Evolutionary conservation across 1,140 invertebrate genomes (phyloP), one percentile per base, ranked within the genome.

Genomic region (Spodoptera litura): DNA sequence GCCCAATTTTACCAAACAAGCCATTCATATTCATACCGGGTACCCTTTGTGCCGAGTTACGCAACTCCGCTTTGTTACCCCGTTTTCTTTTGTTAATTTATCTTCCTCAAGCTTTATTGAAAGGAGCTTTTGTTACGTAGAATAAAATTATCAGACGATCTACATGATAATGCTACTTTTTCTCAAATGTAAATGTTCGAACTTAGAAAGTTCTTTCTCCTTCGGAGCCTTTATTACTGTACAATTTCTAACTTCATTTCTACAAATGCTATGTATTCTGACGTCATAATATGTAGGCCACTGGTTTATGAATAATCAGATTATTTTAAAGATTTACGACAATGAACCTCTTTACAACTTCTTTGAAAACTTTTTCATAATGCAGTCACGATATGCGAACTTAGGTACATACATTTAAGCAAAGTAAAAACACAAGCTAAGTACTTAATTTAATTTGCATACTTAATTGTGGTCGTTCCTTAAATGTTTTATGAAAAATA

Each of bases 1-100:
- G 80, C 86, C 90, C 87, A 94, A 93, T 94, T 94, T 92, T 87
- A 76, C 83, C 81, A 88, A 90, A 87, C 87, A 88, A 88, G 85
- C 56, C 88, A 88, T 94, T 93, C 91, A 92, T 93, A 94, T 94
- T 94, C 92, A 94, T 93, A 86, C 80, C 78, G 80, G 88, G 89
- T 87, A 88, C 90, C 90, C 90, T 93, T 93, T 92, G 88, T 90
- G 84, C 86, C 66, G 58, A 86, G 89, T 92, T 93, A 89, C 85
- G 86, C 84, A 92, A 92, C 88, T 78, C 82, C 79, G 84, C 84
- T 85, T 88, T 88, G 88, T 88, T 86, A 87, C 84, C 87, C 88
- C 80, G 88, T 88, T 85, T 85, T 86, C 82, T 79, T 83, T 85
- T 83, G 78, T 86, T 89, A 85, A 87, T 88, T 87, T 88, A 87